Evolutionary conservation across 1,140 invertebrate species (phyloP), one percentile per base, ranked within the genome.

Genomic region (Drosophila pectinifera): DNA sequence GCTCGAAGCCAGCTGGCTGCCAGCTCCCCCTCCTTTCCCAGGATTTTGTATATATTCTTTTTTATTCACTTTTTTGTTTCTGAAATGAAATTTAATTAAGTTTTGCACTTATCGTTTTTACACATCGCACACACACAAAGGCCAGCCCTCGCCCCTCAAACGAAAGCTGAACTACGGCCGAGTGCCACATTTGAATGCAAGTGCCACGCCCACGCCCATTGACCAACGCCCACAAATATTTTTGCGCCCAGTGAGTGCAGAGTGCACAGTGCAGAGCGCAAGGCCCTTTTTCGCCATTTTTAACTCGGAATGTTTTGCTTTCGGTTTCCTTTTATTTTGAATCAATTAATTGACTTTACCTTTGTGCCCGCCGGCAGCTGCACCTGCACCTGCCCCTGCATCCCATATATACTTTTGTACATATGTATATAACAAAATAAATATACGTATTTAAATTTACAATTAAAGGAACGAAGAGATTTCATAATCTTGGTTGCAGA

Each of bases 341-440:
- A 78, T 85, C 83, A 86, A 85, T 82, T 85, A 86, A 85, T 75
- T 85, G 82, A 85, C 81, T 81, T 81, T 78, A 63, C 74, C 62
- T 55, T 67, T 70, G 62, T 67, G 57, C n/a, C 49, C 49, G 18
- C 18, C 49, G n/a, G 49, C 48, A 6, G 36, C 38, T 22, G 49
- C 49, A 20, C 18, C 48, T 5, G 36, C 38, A 20, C 18, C 18
- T 36, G 18, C 13, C 6, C 6, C 2, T 36, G 14, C 13, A n/a
- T n/a, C n/a, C n/a, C n/a, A n/a, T 22, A 22, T 22, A 22, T 22
- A 22, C 4, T 14, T 31, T 4, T 18, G 0, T 20, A 31, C 7
- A 31, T 34, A 49, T 16, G 6, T 49, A 8, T 49, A 18, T 11
- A n/a, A n/a, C n/a, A n/a, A n/a, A n/a, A n/a, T n/a, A n/a, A n/a